Conservation (phyloP, 1,140 invertebrate genomes). For the Drosophila pseudoananassae region DNA sequence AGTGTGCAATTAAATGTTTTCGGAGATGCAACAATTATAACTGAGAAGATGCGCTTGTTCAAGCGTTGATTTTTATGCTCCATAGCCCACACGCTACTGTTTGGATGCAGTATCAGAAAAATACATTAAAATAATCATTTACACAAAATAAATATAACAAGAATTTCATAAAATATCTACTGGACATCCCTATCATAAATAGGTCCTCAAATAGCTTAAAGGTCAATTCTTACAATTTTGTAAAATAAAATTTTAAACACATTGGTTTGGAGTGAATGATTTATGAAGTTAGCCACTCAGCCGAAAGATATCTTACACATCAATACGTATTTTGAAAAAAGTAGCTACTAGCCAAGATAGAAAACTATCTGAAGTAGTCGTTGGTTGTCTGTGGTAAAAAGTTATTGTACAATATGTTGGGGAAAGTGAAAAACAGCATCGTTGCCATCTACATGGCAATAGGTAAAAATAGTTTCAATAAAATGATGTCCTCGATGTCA, state of each 20-base stretch:
- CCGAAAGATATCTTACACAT: neutral
- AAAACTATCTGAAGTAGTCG: conserved; percentile 41
- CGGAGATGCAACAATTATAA: conserved; percentile 34
- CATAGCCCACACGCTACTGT: conserved; percentile 24
- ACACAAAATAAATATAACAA: neutral
- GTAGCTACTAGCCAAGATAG: conserved; percentile 21
- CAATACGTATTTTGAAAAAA: conserved; percentile 2
- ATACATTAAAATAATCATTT: conserved; percentile 12
- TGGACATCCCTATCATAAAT: neutral
- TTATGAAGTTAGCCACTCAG: neutral
- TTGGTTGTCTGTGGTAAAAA: conserved; percentile 29
- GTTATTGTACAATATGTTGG: conserved; percentile 38
- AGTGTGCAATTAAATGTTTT: conserved; percentile 15
- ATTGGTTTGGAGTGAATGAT: conserved; percentile 25
- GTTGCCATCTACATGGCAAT: conserved; percentile 44
- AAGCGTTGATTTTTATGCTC: conserved; percentile 48
- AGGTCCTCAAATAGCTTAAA: neutral
- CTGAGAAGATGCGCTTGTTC: conserved; percentile 43
- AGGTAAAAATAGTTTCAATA: conserved; percentile 13
- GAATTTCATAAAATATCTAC: neutral
- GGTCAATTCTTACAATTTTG: neutral
- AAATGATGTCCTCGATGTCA: neutral
- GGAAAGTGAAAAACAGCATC: conserved; percentile 37
- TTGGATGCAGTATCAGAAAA: conserved; percentile 18
- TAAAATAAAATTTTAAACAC: neutral